Percentiles rank a stretch among this genome's conserved stretches.
phyloP scores from a whole-genome alignment of 2,888 invertebrate species.

The Hirudinaria manillensis region DNA sequence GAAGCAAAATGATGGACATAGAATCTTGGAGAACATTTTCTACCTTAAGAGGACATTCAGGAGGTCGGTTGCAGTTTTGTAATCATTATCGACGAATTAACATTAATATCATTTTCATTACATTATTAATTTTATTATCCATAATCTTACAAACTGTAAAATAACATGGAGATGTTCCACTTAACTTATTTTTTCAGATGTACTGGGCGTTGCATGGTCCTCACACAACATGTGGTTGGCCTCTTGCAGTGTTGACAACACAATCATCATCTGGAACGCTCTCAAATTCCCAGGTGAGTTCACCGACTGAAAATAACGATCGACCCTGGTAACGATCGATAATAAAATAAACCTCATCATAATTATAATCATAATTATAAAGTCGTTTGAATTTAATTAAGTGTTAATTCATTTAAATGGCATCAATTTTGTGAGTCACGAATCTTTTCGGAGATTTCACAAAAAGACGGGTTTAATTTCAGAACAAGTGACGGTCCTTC shows the following conservation, averaged over 20 bases:
- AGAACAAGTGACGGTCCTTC: conserved; percentile 67
- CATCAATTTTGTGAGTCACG: background rate
- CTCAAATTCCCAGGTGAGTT: conserved; percentile 68
- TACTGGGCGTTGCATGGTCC: conserved; percentile 92
- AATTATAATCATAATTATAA: no score
- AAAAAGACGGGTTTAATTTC: background rate
- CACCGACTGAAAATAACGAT: no score
- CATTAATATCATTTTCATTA: background rate
- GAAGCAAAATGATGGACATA: conserved; percentile 52
- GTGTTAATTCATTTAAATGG: background rate
- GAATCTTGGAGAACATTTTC: conserved; percentile 88
- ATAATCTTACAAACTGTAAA: background rate
- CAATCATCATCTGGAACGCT: conserved; percentile 94
- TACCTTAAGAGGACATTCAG: conserved; percentile 81
- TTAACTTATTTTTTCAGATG: conserved; percentile 60
- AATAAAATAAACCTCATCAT: no score
- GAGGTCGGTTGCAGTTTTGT: conserved; percentile 52
- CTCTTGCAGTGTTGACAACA: conserved; percentile 92
- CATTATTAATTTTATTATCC: background rate
- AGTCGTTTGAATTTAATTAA: background rate
- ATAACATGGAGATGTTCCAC: no score
- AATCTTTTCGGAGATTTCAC: background rate
- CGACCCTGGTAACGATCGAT: background rate
- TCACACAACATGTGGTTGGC: conserved; percentile 87
- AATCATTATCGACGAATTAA: conserved; percentile 5